Evolutionary conservation across 2,888 invertebrate genomes (phyloP).

Genomic region (Pristionchus maxplancki): DNA sequence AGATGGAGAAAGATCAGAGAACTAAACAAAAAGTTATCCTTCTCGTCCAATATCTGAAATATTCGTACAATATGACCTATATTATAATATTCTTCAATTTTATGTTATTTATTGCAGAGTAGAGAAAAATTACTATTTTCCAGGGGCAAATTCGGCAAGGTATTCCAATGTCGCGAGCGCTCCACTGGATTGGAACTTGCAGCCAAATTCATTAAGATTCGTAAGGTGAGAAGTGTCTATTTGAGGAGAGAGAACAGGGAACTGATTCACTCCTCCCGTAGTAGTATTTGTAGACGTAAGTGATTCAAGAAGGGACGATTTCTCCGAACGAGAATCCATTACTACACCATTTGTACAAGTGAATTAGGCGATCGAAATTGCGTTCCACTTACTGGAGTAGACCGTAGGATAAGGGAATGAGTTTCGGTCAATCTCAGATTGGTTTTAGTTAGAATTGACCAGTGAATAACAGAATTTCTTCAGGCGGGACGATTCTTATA

Average conservation of each 20-base stretch:
- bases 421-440: not conserved
- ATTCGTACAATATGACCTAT: too few species aligned
- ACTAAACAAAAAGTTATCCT: too few species aligned
- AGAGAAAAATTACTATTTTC: slow-evolving; percentile 47
- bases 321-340: not conserved
- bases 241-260: not conserved
- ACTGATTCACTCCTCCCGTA: slow-evolving; percentile 15
- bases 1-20: not conserved
- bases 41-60: too few species aligned
- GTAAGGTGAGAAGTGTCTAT: slow-evolving; percentile 56
- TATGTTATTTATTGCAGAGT: too few species aligned
- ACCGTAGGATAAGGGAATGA: not conserved
- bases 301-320: not conserved
- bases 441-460: too few species aligned
- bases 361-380: not conserved
- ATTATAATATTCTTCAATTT: too few species aligned
- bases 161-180: slow-evolving; percentile 82
- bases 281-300: slow-evolving; percentile 36
- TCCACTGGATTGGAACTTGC: slow-evolving; percentile 84
- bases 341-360: not conserved
- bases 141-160: slow-evolving; percentile 81
- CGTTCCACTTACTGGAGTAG: not conserved
- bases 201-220: slow-evolving; percentile 85
- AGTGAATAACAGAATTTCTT: too few species aligned
- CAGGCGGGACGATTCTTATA: too few species aligned